These are phyloP conservation scores for Oxygymnocypris stewartii DNA, from an alignment of 2,113 vertebrate species.

Conservation along the genomic window DNA sequence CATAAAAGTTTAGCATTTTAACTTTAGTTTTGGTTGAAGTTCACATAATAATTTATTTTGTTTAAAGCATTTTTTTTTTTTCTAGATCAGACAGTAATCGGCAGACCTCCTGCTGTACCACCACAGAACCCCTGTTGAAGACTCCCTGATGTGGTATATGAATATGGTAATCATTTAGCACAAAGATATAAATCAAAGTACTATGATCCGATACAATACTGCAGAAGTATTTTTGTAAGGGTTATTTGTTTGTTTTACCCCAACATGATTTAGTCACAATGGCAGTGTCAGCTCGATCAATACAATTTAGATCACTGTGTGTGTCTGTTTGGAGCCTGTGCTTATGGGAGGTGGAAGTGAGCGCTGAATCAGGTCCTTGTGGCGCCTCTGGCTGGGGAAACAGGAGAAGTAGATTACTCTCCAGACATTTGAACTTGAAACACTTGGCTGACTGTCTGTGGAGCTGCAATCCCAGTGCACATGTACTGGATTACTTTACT, in stretches of 20 bases:
- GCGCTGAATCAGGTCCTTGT: slow-evolving; percentile 41
- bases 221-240: background rate
- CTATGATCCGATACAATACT: background rate
- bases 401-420: slow-evolving; percentile 50
- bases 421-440: slow-evolving; percentile 55
- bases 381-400: slow-evolving; percentile 43
- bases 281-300: slow-evolving; percentile 19
- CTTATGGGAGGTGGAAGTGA: slow-evolving; percentile 38
- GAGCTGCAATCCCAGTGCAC: slow-evolving; percentile 18
- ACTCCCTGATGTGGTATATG: background rate
- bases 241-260: slow-evolving; percentile 32
- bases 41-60: background rate
- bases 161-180: slow-evolving; percentile 19
- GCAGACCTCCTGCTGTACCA: background rate
- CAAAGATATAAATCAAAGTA: background rate
- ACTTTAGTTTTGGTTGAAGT: background rate
- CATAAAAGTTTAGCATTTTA: background rate
- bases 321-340: slow-evolving; percentile 34
- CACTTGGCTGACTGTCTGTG: slow-evolving; percentile 41
- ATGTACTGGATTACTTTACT: slow-evolving; percentile 53
- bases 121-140: slow-evolving; percentile 23
- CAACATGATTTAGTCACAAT: slow-evolving; percentile 26
- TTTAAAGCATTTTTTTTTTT: background rate
- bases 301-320: slow-evolving; percentile 24
- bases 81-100: background rate